These are phyloP conservation scores for Suillia variegata DNA, from an alignment of 2,888 invertebrate genomes.

Conservation along the genomic window DNA sequence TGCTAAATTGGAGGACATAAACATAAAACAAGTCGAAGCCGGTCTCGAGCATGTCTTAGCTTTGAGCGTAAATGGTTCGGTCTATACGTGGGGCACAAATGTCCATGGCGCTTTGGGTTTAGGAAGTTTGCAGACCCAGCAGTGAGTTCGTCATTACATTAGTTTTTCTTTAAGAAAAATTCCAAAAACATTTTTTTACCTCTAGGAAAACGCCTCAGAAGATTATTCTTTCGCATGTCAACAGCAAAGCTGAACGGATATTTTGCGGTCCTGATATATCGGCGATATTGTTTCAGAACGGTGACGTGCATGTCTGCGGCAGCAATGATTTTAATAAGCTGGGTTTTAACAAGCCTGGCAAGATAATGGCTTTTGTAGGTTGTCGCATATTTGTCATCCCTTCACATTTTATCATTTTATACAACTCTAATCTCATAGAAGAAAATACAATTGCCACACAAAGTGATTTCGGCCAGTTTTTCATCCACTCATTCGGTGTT, in stretches of 20 bases:
- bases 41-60: conserved; percentile 71
- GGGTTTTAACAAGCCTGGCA: conserved; percentile 62
- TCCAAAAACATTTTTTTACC: not conserved
- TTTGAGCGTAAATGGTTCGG: conserved; percentile 66
- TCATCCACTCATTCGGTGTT: conserved; percentile 69
- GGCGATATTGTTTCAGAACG: conserved; percentile 66
- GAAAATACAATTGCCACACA: conserved; percentile 64
- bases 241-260: conserved; percentile 63
- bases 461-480: conserved; percentile 66
- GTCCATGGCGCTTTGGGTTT: conserved; percentile 66
- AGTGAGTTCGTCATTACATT: conserved; percentile 38
- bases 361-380: conserved; percentile 52
- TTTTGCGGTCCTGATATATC: conserved; percentile 69
- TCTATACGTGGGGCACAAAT: conserved; percentile 73
- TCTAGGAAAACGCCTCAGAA: conserved; percentile 51
- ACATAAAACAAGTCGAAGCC: conserved; percentile 67
- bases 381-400: not conserved
- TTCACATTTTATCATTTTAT: conserved; percentile 36
- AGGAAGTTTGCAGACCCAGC: conserved; percentile 49
- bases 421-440: conserved; percentile 42
- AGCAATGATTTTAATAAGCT: conserved; percentile 70
- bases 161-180: not conserved
- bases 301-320: conserved; percentile 69
- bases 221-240: conserved; percentile 56
- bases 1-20: conserved; percentile 64